A percentile compares a stretch with the other conserved stretches of the same genome.
Conservation (phyloP, 2,888 invertebrate species). For the Phorcus lineatus region DNA sequence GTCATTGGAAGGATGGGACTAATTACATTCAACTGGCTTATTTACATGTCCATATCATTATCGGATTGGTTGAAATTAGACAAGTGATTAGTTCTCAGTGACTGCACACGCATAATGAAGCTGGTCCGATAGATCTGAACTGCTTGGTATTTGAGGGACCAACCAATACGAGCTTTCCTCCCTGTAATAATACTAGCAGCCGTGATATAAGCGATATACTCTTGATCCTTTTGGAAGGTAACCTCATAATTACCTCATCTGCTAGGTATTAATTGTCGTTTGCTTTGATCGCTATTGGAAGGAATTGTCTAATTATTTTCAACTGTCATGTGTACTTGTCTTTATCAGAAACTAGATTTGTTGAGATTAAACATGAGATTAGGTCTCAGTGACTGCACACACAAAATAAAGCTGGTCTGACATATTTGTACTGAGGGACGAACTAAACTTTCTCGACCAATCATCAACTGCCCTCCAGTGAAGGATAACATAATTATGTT, state of each 20-base stretch:
- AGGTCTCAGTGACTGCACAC: background rate
- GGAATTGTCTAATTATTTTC: constrained; percentile 13
- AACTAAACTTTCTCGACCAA: background rate
- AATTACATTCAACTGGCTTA: constrained; percentile 11
- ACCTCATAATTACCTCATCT: background rate
- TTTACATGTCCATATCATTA: constrained; percentile 14
- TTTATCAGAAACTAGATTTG: constrained; percentile 11
- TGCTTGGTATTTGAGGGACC: background rate
- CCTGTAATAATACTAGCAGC: no score
- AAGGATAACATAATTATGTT: no score
- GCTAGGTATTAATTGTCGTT: constrained; percentile 4
- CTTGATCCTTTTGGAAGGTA: background rate
- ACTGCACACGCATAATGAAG: constrained; percentile 3
- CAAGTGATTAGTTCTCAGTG: constrained; percentile 7
- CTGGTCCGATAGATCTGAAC: background rate
- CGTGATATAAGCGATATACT: no score
- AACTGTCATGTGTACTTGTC: constrained; percentile 10
- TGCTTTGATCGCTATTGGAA: constrained; percentile 22
- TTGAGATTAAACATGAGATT: constrained; percentile 19
- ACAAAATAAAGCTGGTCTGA: background rate
- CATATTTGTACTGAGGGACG: background rate
- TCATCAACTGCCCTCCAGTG: no score
- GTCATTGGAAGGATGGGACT: constrained; percentile 12
- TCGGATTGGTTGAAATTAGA: constrained; percentile 15
- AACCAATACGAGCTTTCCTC: no score